Percentiles rank a stretch among this genome's conserved stretches.
These are phyloP conservation scores for Delphinus delphis DNA, from an alignment of 2,113 vertebrate species.

Conservation along the genomic window DNA sequence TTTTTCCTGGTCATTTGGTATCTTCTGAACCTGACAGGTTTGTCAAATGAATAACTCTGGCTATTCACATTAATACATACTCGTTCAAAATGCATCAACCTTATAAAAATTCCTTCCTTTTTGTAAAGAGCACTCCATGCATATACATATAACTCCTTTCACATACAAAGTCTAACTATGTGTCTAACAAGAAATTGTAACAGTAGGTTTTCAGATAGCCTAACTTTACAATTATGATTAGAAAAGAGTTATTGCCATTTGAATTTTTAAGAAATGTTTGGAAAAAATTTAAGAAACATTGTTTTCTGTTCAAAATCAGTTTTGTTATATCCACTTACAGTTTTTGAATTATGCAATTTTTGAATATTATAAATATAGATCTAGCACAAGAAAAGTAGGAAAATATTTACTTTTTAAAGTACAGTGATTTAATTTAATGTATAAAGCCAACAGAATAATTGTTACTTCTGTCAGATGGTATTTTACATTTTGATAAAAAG, in stretches of 20 bases:
- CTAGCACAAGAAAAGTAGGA: slow-evolving; percentile 81
- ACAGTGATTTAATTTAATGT: slow-evolving; percentile 87
- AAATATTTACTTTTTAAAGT: slow-evolving; percentile 89
- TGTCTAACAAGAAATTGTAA: slow-evolving; percentile 13
- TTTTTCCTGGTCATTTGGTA: background rate
- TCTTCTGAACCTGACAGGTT: background rate
- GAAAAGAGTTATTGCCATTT: slow-evolving; percentile 47
- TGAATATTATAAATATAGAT: slow-evolving; percentile 84
- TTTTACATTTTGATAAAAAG: slow-evolving; percentile 89
- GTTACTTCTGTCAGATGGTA: slow-evolving; percentile 88
- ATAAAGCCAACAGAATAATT: slow-evolving; percentile 84
- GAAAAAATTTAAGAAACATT: slow-evolving; percentile 51
- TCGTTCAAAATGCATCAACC: background rate
- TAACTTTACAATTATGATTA: slow-evolving; percentile 50
- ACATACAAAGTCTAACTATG: background rate
- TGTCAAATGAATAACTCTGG: slow-evolving; percentile 8
- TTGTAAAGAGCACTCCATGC: background rate
- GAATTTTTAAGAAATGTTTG: slow-evolving; percentile 56
- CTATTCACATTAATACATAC: background rate
- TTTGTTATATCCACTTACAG: slow-evolving; percentile 84
- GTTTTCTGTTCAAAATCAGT: slow-evolving; percentile 75
- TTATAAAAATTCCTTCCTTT: slow-evolving; percentile 37
- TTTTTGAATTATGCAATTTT: slow-evolving; percentile 79
- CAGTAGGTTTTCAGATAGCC: slow-evolving; percentile 38
- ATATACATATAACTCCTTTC: slow-evolving; percentile 14